Evolutionary conservation across 2,113 vertebrate genomes (phyloP).

Genomic region (Spilogale gracilis): DNA sequence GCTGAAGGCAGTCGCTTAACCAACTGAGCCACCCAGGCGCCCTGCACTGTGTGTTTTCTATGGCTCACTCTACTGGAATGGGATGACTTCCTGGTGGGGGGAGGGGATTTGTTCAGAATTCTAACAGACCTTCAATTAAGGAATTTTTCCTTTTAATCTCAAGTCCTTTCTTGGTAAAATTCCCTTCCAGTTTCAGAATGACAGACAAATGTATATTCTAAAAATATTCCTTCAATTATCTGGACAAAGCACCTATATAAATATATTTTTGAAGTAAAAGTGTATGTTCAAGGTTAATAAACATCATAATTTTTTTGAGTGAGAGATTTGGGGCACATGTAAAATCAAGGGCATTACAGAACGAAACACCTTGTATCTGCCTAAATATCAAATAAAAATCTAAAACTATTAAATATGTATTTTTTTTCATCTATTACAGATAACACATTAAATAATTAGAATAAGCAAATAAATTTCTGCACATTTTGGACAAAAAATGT

Average conservation of each 20-base stretch:
- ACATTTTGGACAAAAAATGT: background rate
- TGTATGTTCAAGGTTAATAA: background rate
- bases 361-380: background rate
- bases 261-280: slow-evolving; percentile 15
- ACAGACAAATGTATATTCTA: background rate
- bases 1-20: too few species aligned
- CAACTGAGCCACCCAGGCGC: too few species aligned
- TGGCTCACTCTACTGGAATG: background rate
- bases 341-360: background rate
- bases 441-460: background rate
- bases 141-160: background rate
- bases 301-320: background rate
- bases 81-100: background rate
- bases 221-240: background rate
- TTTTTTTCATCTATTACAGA: background rate
- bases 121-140: background rate
- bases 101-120: background rate
- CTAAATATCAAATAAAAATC: background rate
- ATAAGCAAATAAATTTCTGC: background rate
- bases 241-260: background rate
- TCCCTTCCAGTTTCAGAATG: background rate
- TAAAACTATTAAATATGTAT: background rate
- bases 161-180: background rate
- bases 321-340: background rate
- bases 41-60: background rate